phyloP scores from a whole-genome alignment of 2,888 invertebrate species.

The Archaeoteleia sp. region DNA sequence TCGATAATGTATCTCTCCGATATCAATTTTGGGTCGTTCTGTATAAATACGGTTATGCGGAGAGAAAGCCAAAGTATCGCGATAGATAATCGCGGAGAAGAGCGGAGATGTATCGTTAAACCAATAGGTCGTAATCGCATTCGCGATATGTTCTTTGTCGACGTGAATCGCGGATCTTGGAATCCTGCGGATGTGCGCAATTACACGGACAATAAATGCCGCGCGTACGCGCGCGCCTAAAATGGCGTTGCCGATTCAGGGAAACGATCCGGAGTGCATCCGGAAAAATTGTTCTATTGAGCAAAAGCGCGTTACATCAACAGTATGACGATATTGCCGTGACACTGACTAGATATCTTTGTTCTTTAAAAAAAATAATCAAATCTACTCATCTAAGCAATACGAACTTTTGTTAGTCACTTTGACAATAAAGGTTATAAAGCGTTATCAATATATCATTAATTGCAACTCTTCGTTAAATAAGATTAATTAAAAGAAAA shows the following conservation, averaged over 20 bases:
- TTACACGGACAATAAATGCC: constrained; percentile 54
- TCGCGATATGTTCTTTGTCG: constrained; percentile 42
- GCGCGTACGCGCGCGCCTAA: constrained; percentile 46
- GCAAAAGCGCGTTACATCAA: constrained; percentile 48
- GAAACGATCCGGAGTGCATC: constrained; percentile 47
- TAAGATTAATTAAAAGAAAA: constrained; percentile 1
- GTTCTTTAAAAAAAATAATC: constrained; percentile 18
- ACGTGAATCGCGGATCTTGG: constrained; percentile 43
- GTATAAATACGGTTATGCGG: constrained; percentile 8
- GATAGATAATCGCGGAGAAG: constrained; percentile 10
- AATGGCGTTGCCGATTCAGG: constrained; percentile 45
- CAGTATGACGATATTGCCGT: constrained; percentile 35
- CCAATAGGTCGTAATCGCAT: constrained; percentile 36
- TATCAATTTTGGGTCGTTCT: constrained; percentile 36
- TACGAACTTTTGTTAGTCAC: too few species aligned
- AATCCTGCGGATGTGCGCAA: constrained; percentile 52
- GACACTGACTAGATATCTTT: constrained; percentile 47
- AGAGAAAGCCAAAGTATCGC: constrained; percentile 19
- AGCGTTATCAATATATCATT: constrained; percentile 8
- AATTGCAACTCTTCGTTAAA: constrained; percentile 4
- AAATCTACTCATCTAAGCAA: constrained; percentile 30
- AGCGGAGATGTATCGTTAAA: constrained; percentile 39
- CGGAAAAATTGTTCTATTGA: constrained; percentile 46
- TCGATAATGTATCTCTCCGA: constrained; percentile 3
- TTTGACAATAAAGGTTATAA: too few species aligned